Evolutionary conservation across 2,888 invertebrate genomes (phyloP), one percentile per base, ranked within the genome.

Genomic region (Limnephilus auricula): DNA sequence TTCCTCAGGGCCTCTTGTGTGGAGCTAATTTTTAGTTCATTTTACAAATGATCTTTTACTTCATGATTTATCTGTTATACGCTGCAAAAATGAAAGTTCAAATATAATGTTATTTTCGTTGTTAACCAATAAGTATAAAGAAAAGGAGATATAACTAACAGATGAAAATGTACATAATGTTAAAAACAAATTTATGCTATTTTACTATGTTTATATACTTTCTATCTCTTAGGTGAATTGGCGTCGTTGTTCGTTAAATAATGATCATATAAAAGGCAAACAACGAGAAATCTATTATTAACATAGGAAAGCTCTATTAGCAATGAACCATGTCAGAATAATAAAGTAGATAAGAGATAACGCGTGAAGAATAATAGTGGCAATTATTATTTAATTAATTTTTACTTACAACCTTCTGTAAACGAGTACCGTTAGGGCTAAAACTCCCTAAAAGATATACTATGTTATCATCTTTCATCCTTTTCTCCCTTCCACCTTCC

Each of bases 381-480:
- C 65, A 65, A 65, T 65, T 65, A 65, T 65, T 65, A n/a, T 50
- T 65, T 65, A 65, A 65, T 65, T 65, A 65, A 65, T 65, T 65
- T 65, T 65, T n/a, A 65, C 65, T 65, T 65, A 65, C 25, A n/a
- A 65, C 25, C 25, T 65, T 65, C 9, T 65, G 65, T n/a, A 65
- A 25, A 25, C 25, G 25, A 65, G 65, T 25, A 65, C 0, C 5
- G n/a, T 5, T 25, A 9, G 9, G 9, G 25, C 25, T n/a, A 65
- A 65, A 65, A 65, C 18, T 9, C 6, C 6, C 5, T 18, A 25
- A 65, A 65, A 25, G 6, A 65, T 65, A 9, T 65, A n/a, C 25
- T n/a, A 25, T 9, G 25, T 65, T 25, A n/a, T 65, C 50, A 18
- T 9, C n/a, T n/a, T 25, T n/a, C n/a, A 65, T 25, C n/a, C 65